Base-by-base conservation (phyloP, 2,797 vertebrate species). In the Typhlichthys subterraneus region DNA sequence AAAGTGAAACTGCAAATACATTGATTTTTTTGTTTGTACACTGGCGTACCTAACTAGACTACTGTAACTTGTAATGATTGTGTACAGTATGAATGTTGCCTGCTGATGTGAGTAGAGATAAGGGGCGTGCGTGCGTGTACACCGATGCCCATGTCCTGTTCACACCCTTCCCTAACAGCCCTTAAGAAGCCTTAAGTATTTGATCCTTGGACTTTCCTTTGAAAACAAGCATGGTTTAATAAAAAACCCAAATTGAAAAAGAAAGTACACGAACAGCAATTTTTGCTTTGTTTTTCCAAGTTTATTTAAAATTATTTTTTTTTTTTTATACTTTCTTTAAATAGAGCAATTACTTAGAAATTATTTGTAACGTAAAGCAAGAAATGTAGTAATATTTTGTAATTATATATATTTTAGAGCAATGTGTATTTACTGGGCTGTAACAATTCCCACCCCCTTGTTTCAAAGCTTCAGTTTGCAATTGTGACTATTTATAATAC, bases 151-250 rank as follows among this genome's bases (percentile, higher is more conserved):
- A 88, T 86, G 90, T 92, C 91, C 90, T 90, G 83, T 92, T 91
- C 85, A 91, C 90, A 88, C 91, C 90, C 93, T 87, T 94, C 92
- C 91, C 91, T 91, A 88, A 85, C 92, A 95, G 91, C 94, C 94
- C 94, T 92, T 88, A 95, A 94, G 93, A 97, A 97, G 97, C 97
- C 97, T 99, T 98, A 98, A 98, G 94, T 95, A 92, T 94, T 93
- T 92, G 90, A 93, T 96, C 95, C 93, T 94, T 91, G 94, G 92
- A 94, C 91, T 92, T 93, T 95, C 93, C 94, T 94, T 93, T 91
- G 89, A 92, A 90, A 93, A 92, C 73, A 88, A 95, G 94, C 94
- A 93, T 94, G 94, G 91, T 95, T 94, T 89, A 88, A 87, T 89
- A 76, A 89, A 90, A 89, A 91, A 75, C 85, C 88, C 86, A 90